These are phyloP conservation scores for Bilobella aurantiaca DNA, from an alignment of 1,140 invertebrate species.

Conservation along the genomic window DNA sequence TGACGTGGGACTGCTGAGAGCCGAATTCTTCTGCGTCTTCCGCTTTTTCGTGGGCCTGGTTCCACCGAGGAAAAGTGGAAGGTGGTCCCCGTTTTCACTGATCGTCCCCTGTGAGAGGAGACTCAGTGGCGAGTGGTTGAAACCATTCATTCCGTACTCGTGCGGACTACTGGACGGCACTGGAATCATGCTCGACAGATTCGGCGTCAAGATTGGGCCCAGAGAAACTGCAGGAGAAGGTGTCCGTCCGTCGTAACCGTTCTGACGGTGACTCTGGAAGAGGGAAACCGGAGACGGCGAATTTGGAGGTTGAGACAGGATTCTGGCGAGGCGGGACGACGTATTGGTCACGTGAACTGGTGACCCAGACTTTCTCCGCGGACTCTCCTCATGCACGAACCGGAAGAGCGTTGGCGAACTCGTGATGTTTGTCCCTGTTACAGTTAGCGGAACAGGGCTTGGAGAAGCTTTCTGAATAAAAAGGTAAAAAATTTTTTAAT, in stretches of 20 bases:
- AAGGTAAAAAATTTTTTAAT: not conserved
- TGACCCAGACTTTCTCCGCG: conserved; percentile 17
- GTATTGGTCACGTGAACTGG: conserved; percentile 12
- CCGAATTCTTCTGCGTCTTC: conserved; percentile 5
- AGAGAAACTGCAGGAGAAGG: conserved; percentile 34
- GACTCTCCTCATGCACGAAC: conserved; percentile 14
- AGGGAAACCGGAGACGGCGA: conserved; percentile 24
- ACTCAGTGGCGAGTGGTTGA: conserved; percentile 27
- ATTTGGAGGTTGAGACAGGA: conserved; percentile 42
- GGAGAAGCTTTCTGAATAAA: conserved; percentile 32
- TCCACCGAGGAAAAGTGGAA: conserved; percentile 14
- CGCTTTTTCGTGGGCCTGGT: conserved; percentile 22
- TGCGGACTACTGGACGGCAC: conserved; percentile 29
- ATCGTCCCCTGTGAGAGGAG: conserved; percentile 21
- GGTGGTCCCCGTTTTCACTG: conserved; percentile 19
- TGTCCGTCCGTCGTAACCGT: conserved; percentile 19
- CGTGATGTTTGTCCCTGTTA: conserved; percentile 13
- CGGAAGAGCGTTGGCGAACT: conserved; percentile 18
- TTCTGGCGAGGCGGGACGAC: conserved; percentile 42
- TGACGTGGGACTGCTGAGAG: conserved; percentile 7
- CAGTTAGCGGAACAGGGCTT: conserved; percentile 15
- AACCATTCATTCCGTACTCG: conserved; percentile 23
- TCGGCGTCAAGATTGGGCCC: conserved; percentile 28
- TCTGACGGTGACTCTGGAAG: not conserved
- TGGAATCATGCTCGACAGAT: conserved; percentile 26